Base-by-base conservation (phyloP, 2,888 invertebrate genomes). In the Folsomia manolachei region DNA sequence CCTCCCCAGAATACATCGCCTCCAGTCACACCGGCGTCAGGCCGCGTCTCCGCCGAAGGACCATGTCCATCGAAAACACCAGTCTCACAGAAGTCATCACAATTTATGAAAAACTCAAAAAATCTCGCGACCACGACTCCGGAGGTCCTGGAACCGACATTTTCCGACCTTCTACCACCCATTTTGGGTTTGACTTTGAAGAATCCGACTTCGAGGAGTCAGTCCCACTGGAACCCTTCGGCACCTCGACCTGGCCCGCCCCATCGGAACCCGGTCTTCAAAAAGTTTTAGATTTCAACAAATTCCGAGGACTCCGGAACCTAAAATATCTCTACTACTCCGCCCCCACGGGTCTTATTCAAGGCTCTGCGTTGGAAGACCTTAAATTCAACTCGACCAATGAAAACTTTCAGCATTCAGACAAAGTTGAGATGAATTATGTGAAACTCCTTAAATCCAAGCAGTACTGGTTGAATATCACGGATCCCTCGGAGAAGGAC, bases 61-160 rank as follows among this genome's bases (percentile, higher is more conserved):
- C 60, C 61, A 61, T 62, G 24, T 60, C 69, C 18, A 53, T 62
- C 26, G 69, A 69, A 21, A 61, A 69, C 27, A 61, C 69, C 1
- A 61, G 56, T n/a, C 69, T 69, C 25, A 69, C 69, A 19, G 69
- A 69, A 27, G 62, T 69, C 2, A 69, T 69, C 19, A 69, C 69
- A 2, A 69, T 69, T 62, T 69, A 69, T 61, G 69, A 69, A 27
- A 69, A 62, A 61, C 27, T 69, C 21, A 60, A 69, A n/a, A 69
- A 69, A 69, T 26, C 56, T 9, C 11, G 69, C 4, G 69, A 60
- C 14, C 27, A 69, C 21, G 27, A 27, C 11, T 19, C 56, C 4
- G n/a, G n/a, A n/a, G 14, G 7, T 14, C n/a, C 18, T n/a, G 7
- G 11, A 14, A 14, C 56, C 4, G 56, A 56, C 19, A 19, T 56